Evolutionary conservation across 1,140 invertebrate species (phyloP), one percentile per base, ranked within the genome.

Genomic region (Drosophila miranda): DNA sequence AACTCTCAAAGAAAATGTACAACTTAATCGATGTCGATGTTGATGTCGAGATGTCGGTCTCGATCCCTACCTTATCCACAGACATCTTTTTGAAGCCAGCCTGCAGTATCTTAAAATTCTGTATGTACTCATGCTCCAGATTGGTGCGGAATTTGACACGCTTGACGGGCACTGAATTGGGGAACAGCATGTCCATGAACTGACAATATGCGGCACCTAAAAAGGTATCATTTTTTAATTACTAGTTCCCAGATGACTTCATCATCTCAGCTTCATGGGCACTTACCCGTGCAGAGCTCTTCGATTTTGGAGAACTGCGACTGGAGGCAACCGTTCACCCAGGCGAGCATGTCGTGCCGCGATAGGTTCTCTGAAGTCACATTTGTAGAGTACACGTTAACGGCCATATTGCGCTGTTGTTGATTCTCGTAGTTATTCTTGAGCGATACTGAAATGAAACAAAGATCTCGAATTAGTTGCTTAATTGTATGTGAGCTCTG

Each of bases 101-200:
- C 93, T 99, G 99, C 54, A 99, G 93, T 77, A 98, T 94, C 95
- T 99, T 99, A 92, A 99, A 99, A 92, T 99, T 99, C 91, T 98
- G 97, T 93, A 99, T 99, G 91, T 99, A 99, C 92, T 99, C 99
- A 92, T 99, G 98, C 92, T 99, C 99, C 81, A 99, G 92, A 92
- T 98, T 98, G 81, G 98, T 99, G 92, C 96, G 97, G 92, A 99
- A 99, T 93, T 99, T 99, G 30, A 99, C 97, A 92, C 97, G 95
- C 92, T 99, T 99, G 90, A 99, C 92, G 44, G 95, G 94, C 66
- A 99, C 95, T 91, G 95, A 96, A 75, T 96, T 96, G 83, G 97
- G 97, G 92, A 99, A 99, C n/a, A 99, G 93, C 96, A 99, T 98
- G 91, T 99, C 98, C 97, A 99, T 99, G 91, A 99, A 99, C 91